Percentiles rank a stretch among this genome's conserved stretches.
Evolutionary conservation across 2,888 invertebrate genomes (phyloP).

Genomic region (Teleiodes luculella): DNA sequence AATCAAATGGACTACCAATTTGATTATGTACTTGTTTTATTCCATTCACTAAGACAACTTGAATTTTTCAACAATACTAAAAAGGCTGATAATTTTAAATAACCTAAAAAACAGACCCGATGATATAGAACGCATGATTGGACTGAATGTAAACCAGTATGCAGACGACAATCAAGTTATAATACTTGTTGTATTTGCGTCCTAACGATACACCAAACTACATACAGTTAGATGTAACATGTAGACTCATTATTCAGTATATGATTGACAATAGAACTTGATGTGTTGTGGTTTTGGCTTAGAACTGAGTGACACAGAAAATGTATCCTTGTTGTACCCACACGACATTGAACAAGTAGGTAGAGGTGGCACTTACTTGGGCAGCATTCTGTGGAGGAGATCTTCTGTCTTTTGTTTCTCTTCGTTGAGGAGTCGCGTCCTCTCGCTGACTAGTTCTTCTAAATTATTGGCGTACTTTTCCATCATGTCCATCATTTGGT

Average conservation of each 20-base stretch:
- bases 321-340: conserved; percentile 33
- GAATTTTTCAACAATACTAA: no score
- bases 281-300: conserved; percentile 30
- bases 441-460: conserved; percentile 94
- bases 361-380: conserved; percentile 81
- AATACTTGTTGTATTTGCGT: conserved; percentile 77
- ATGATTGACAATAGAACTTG: conserved; percentile 23
- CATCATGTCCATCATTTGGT: conserved; percentile 99
- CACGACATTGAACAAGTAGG: conserved; percentile 1
- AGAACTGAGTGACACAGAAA: conserved; percentile 18
- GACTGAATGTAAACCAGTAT: conserved; percentile 75
- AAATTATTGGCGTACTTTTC: conserved; percentile 96
- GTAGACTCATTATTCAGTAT: no score
- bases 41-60: no score
- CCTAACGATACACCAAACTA: conserved; percentile 37
- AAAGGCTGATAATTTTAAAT: no score
- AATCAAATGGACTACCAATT: no score
- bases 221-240: no score
- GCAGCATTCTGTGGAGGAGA: conserved; percentile 95
- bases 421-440: conserved; percentile 92
- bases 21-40: no score
- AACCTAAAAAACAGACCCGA: no score
- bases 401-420: conserved; percentile 96
- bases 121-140: conserved; percentile 27
- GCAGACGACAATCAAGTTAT: conserved; percentile 55